Evolutionary conservation across 2,888 invertebrate genomes (phyloP).

Genomic region (Druceiella hillmani): DNA sequence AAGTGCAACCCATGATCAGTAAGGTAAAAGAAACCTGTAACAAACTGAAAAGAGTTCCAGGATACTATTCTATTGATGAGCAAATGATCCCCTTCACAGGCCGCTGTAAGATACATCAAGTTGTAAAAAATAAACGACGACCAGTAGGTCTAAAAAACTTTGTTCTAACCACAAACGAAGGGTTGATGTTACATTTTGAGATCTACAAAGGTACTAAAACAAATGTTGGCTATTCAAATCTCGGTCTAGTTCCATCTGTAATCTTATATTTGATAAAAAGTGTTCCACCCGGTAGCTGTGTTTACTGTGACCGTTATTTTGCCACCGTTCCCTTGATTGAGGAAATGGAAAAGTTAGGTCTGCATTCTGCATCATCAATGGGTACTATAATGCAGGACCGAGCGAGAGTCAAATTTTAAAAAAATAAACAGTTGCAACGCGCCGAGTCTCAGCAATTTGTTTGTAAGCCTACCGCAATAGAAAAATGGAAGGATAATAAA

Average conservation of each 20-base stretch:
- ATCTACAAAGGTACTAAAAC: too few species aligned
- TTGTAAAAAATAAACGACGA: too few species aligned
- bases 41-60: too few species aligned
- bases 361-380: slow-evolving; percentile 10
- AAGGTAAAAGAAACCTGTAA: too few species aligned
- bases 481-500: slow-evolving; percentile 22
- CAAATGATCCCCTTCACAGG: too few species aligned
- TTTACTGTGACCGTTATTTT: slow-evolving; percentile 13
- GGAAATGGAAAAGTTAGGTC: slow-evolving; percentile 1
- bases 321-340: slow-evolving; percentile 11
- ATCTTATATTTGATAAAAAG: slow-evolving; percentile 16
- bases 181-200: too few species aligned
- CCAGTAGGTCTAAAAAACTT: too few species aligned
- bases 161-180: too few species aligned
- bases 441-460: slow-evolving; percentile 12
- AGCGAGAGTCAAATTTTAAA: slow-evolving; percentile 6
- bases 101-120: too few species aligned
- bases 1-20: too few species aligned
- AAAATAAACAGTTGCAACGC: slow-evolving; percentile 6
- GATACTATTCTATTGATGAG: too few species aligned
- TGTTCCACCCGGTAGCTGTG: slow-evolving; percentile 13
- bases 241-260: slow-evolving; percentile 13
- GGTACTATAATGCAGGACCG: slow-evolving; percentile 13
- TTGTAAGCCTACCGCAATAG: slow-evolving; percentile 11
- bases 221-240: too few species aligned